Conservation (phyloP, 2,888 invertebrate genomes). For the Zonitis immaculata region DNA sequence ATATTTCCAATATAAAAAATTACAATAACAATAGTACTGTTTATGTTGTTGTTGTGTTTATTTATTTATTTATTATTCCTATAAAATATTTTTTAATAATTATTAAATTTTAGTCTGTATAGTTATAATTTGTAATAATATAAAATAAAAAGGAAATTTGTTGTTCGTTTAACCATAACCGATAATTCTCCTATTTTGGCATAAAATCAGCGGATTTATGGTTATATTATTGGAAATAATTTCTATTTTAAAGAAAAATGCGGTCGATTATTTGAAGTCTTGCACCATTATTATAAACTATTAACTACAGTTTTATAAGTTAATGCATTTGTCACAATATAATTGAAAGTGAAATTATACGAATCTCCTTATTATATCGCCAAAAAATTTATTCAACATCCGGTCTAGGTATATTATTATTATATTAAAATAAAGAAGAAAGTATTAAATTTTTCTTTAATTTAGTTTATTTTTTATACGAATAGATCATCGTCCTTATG, state of each 20-base stretch:
- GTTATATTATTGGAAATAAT: constrained; percentile 30
- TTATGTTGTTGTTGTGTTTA: too few species aligned
- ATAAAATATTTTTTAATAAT: neutral
- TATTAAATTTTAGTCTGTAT: neutral
- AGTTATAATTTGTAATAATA: neutral
- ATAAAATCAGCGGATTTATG: constrained; percentile 29
- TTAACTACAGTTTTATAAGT: neutral
- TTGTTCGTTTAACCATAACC: constrained; percentile 18
- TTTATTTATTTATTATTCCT: too few species aligned
- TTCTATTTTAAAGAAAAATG: constrained; percentile 16
- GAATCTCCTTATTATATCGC: constrained; percentile 20
- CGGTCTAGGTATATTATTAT: too few species aligned
- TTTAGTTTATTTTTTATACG: too few species aligned
- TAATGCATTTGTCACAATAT: constrained; percentile 21
- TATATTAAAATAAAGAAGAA: too few species aligned
- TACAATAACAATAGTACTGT: too few species aligned
- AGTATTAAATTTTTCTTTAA: too few species aligned
- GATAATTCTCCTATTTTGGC: constrained; percentile 11
- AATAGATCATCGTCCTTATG: constrained; percentile 8
- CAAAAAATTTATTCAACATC: too few species aligned
- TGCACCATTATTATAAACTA: constrained; percentile 16
- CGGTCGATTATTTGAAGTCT: constrained; percentile 9
- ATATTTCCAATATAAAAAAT: too few species aligned
- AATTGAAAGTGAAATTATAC: constrained; percentile 20
- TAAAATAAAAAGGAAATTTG: constrained; percentile 14